These are phyloP conservation scores for Asobara japonica DNA, from an alignment of 1,140 invertebrate species.

Conservation along the genomic window DNA sequence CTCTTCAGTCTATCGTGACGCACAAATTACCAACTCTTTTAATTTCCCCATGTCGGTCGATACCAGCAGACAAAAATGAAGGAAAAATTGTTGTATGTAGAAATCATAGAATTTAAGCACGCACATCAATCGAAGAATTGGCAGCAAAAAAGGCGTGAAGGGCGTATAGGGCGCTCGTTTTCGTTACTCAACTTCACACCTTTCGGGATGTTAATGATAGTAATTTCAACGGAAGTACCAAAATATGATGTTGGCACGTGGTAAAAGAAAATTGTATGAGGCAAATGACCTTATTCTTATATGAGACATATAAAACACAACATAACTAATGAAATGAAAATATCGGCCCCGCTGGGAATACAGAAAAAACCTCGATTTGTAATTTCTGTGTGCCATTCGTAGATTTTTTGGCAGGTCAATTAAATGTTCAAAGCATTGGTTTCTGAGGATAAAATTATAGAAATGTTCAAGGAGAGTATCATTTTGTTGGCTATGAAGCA, in stretches of 20 bases:
- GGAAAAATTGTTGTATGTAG: not conserved
- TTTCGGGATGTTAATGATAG: conserved; percentile 26
- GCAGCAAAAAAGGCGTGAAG: not conserved
- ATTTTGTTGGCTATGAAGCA: no score
- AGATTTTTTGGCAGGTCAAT: no score
- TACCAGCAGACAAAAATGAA: not conserved
- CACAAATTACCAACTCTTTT: not conserved
- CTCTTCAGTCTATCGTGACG: conserved; percentile 31
- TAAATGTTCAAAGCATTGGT: not conserved
- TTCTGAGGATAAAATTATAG: no score
- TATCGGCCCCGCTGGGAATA: no score
- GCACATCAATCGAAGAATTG: not conserved
- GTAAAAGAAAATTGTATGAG: conserved; percentile 6
- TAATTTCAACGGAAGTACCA: conserved; percentile 19
- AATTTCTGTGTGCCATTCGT: no score
- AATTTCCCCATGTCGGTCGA: not conserved
- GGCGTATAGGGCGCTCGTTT: conserved; percentile 5
- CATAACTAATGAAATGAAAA: no score
- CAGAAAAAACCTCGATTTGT: no score
- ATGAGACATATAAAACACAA: no score
- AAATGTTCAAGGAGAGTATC: no score
- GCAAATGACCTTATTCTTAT: no score
- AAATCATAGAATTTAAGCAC: not conserved
- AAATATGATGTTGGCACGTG: conserved; percentile 28
- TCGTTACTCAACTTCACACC: conserved; percentile 15